Evolutionary conservation across 2,113 vertebrate species (phyloP).

Genomic region (Fregata magnificens): DNA sequence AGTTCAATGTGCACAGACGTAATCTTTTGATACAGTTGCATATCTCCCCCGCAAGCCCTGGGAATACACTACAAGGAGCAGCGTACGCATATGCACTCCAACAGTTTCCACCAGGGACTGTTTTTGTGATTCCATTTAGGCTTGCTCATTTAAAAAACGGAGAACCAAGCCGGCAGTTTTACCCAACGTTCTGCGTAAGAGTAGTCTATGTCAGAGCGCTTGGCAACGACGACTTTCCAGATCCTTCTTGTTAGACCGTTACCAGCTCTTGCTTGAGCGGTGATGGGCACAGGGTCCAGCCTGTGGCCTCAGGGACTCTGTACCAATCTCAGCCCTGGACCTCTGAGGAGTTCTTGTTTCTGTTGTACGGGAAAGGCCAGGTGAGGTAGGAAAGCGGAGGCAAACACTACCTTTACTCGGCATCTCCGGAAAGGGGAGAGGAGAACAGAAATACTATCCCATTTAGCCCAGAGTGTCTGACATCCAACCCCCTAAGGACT

Average conservation of each 20-base stretch:
- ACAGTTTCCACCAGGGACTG: neutral
- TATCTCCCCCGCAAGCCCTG: neutral
- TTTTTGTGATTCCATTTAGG: neutral
- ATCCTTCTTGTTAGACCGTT: neutral
- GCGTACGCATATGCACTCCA: fast-evolving
- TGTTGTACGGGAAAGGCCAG: neutral
- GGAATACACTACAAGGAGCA: neutral
- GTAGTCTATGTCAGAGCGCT: neutral
- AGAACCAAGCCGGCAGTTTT: neutral
- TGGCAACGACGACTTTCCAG: neutral
- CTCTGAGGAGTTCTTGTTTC: neutral
- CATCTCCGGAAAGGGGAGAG: neutral
- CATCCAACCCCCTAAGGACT: neutral
- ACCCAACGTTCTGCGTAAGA: fast-evolving
- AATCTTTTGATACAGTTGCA: too few species aligned
- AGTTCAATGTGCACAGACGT: fast-evolving
- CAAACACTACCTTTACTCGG: neutral
- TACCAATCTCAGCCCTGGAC: neutral
- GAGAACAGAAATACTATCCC: neutral
- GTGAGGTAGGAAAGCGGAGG: neutral
- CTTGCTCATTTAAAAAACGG: fast-evolving
- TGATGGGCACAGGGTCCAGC: neutral
- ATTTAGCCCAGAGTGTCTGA: neutral
- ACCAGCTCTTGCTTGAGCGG: neutral
- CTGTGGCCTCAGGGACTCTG: neutral